Conservation (phyloP, 2,888 invertebrate genomes). For the Mythimna pallens region DNA sequence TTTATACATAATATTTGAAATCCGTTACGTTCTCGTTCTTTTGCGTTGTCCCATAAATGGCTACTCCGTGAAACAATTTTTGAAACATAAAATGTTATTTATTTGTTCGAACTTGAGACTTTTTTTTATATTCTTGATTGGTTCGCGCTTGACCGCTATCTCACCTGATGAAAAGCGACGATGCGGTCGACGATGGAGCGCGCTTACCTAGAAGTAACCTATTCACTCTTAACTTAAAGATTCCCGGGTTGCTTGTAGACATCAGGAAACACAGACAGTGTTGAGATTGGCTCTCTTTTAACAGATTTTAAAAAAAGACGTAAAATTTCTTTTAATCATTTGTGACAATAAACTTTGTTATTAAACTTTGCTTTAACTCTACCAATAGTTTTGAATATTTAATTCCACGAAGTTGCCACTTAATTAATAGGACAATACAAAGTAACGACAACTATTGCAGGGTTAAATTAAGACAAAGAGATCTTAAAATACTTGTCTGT, state of each 20-base stretch:
- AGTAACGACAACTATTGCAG: slow-evolving; percentile 57
- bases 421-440: slow-evolving; percentile 52
- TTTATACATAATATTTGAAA: slow-evolving; percentile 27
- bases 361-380: neutral
- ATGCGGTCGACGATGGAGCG: too few species aligned
- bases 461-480: slow-evolving; percentile 67
- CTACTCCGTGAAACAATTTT: neutral
- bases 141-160: too few species aligned
- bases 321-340: neutral
- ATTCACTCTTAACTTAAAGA: too few species aligned
- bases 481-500: slow-evolving; percentile 74
- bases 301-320: neutral
- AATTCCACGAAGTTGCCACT: neutral
- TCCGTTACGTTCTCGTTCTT: slow-evolving; percentile 26
- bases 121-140: too few species aligned
- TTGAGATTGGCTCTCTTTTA: neutral
- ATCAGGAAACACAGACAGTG: too few species aligned
- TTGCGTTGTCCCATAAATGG: slow-evolving; percentile 14
- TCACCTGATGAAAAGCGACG: too few species aligned
- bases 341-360: neutral
- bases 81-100: neutral
- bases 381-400: too few species aligned
- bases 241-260: too few species aligned
- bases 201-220: too few species aligned
- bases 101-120: neutral